These are phyloP conservation scores for Cantharis flavilabris DNA, from an alignment of 2,888 invertebrate species.

Conservation along the genomic window DNA sequence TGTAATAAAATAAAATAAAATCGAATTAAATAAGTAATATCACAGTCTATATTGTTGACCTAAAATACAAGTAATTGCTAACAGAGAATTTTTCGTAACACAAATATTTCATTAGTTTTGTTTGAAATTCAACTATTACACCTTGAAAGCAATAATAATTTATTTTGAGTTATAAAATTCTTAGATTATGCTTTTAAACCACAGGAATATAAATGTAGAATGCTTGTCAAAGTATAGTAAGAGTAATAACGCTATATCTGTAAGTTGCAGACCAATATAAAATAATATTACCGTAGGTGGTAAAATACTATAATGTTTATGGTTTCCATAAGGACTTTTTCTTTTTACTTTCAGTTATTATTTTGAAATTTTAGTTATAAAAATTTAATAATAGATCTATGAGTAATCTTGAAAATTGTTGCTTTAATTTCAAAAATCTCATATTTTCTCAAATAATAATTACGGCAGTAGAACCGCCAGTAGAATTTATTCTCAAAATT, in stretches of 20 bases:
- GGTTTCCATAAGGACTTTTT: not conserved
- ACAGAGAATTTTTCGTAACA: not conserved
- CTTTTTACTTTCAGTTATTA: not conserved
- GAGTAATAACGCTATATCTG: slow-evolving; percentile 47
- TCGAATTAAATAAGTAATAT: not conserved
- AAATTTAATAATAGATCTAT: not conserved
- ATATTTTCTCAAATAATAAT: no score
- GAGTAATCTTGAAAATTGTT: no score
- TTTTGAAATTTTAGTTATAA: not conserved
- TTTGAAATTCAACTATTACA: not conserved
- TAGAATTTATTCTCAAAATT: no score
- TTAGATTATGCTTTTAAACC: not conserved
- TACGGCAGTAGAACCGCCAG: no score
- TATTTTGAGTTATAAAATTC: not conserved
- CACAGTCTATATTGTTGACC: not conserved
- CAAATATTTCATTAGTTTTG: not conserved
- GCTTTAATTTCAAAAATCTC: no score
- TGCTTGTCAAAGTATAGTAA: not conserved
- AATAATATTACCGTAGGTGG: slow-evolving; percentile 41
- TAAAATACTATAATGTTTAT: slow-evolving; percentile 35
- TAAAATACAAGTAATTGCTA: not conserved
- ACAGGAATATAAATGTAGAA: not conserved
- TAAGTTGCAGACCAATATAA: slow-evolving; percentile 44
- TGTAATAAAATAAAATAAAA: not conserved
- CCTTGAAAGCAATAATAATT: not conserved